phyloP scores from a whole-genome alignment of 2,797 vertebrate genomes.

The Gymnocypris eckloni region DNA sequence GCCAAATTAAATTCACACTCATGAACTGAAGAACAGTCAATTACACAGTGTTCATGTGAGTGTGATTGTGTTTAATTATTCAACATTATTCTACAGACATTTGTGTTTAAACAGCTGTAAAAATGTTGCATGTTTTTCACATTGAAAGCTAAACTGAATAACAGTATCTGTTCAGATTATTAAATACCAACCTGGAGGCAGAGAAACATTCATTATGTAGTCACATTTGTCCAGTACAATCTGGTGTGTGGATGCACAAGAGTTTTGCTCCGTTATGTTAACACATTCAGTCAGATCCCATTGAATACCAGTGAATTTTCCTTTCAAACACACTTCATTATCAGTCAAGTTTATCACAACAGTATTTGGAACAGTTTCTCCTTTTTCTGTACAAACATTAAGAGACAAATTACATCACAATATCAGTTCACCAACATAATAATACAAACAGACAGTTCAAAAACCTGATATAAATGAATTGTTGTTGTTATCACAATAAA shows the following conservation, averaged over 20 bases:
- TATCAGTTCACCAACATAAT: too few relatives aligned
- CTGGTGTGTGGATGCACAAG: not conserved
- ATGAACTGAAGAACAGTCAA: not conserved
- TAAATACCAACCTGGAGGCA: slow-evolving; percentile 1
- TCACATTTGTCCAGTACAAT: rapidly evolving
- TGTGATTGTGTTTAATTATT: not conserved
- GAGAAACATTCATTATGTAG: not conserved
- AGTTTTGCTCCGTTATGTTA: rapidly evolving
- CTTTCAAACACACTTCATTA: not conserved
- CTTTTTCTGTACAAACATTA: not conserved
- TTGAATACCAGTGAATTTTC: not conserved
- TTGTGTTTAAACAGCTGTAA: not conserved
- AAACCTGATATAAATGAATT: too few relatives aligned
- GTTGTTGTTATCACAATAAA: too few relatives aligned
- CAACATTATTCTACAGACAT: not conserved
- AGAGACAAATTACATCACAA: not conserved
- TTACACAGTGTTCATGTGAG: not conserved
- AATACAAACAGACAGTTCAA: too few relatives aligned
- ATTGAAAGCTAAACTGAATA: not conserved
- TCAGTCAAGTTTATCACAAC: rapidly evolving
- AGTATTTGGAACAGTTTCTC: not conserved
- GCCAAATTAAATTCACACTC: not conserved
- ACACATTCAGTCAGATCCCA: not conserved
- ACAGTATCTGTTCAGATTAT: not conserved
- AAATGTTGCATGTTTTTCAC: not conserved